These are phyloP conservation scores for Corythoichthys haematopterus DNA, from an alignment of 2,113 vertebrate genomes.

Conservation along the genomic window DNA sequence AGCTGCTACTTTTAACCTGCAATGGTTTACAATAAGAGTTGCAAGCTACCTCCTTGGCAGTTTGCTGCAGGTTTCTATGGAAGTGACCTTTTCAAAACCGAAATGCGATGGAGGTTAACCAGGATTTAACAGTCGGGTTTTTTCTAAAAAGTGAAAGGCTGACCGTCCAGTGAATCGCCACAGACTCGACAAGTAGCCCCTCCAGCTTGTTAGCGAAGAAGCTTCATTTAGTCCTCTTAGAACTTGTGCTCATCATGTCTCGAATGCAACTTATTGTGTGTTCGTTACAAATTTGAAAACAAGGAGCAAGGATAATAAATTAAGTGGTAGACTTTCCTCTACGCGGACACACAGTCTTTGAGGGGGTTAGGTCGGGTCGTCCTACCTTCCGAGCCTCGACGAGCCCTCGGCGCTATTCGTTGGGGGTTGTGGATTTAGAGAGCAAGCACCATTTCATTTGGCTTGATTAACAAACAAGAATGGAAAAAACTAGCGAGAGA, in stretches of 20 bases:
- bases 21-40: constrained; percentile 34
- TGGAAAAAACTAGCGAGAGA: constrained; percentile 16
- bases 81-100: background rate
- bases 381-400: background rate
- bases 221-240: constrained; percentile 15
- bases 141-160: constrained; percentile 52
- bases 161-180: constrained; percentile 45
- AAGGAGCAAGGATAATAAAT: constrained; percentile 26
- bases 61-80: background rate
- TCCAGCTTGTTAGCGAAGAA: constrained; percentile 7
- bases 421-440: constrained; percentile 22
- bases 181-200: constrained; percentile 49
- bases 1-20: constrained; percentile 33
- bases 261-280: constrained; percentile 4
- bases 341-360: background rate
- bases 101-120: constrained; percentile 6
- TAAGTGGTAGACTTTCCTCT: constrained; percentile 18
- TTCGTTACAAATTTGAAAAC: constrained; percentile 8
- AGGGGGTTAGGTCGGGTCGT: background rate
- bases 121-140: constrained; percentile 56
- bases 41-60: constrained; percentile 4
- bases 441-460: constrained; percentile 74
- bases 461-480: constrained; percentile 55
- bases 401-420: constrained; percentile 24
- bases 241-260: constrained; percentile 43